phyloP scores from a whole-genome alignment of 2,113 vertebrate species.

The Hyperoodon ampullatus region DNA sequence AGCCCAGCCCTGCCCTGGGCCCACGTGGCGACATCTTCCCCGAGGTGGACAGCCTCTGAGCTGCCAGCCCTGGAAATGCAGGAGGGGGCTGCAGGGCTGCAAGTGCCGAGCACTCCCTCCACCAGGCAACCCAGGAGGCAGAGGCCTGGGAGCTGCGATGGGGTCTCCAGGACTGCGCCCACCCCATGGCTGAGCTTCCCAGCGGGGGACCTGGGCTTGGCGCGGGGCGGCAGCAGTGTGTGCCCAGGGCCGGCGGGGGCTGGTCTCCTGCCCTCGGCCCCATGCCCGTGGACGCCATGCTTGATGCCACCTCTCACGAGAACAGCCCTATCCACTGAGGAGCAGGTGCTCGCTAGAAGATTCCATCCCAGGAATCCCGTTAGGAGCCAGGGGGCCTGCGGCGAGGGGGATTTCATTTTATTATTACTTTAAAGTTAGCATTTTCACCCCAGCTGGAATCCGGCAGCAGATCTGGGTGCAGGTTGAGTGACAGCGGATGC shows the following conservation, averaged over 20 bases:
- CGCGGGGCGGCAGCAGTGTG: fast-evolving
- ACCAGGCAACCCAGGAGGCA: neutral
- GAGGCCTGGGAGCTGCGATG: neutral
- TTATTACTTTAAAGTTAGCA: neutral
- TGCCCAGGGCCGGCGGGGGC: fast-evolving
- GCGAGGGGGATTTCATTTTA: neutral
- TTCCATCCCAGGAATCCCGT: neutral
- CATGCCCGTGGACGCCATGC: fast-evolving
- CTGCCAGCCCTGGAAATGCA: neutral
- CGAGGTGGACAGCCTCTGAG: neutral
- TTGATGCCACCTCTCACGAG: fast-evolving
- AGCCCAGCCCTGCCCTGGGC: neutral
- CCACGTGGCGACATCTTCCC: neutral
- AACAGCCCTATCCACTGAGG: neutral
- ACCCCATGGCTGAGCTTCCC: neutral
- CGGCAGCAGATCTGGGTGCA: neutral
- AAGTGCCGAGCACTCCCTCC: no score
- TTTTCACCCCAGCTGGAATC: neutral
- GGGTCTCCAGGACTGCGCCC: neutral
- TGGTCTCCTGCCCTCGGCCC: fast-evolving
- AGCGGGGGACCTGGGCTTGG: neutral
- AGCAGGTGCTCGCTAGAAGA: neutral
- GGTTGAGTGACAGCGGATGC: neutral
- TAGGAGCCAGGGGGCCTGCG: neutral
- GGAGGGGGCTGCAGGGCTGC: neutral